Conservation (phyloP, 2,797 vertebrate species). For the Helostoma temminkii region DNA sequence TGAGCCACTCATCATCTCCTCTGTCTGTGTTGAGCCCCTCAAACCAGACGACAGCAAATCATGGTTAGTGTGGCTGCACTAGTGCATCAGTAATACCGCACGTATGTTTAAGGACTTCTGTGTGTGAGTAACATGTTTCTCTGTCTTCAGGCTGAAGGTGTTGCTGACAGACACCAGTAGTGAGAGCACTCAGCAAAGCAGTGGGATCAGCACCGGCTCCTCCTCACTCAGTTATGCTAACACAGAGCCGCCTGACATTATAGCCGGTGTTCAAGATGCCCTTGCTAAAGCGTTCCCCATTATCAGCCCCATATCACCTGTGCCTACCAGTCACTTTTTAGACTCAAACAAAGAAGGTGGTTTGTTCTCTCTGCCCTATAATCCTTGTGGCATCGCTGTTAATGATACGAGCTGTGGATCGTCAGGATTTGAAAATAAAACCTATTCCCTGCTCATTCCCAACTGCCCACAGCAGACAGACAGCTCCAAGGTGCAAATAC, state of each 20-base stretch:
- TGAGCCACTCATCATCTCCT: background rate
- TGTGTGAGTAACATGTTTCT: slow-evolving; percentile 11
- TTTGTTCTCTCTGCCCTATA: background rate
- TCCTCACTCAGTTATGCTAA: slow-evolving; percentile 50
- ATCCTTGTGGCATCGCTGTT: background rate
- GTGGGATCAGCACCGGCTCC: slow-evolving; percentile 47
- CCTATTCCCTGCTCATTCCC: slow-evolving; percentile 41
- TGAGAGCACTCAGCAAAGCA: slow-evolving; percentile 44
- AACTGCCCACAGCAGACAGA: background rate
- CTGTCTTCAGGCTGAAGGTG: slow-evolving; percentile 50
- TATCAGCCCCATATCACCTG: slow-evolving; percentile 4
- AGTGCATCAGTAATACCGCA: background rate
- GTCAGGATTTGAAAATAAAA: slow-evolving; percentile 41
- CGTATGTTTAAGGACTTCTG: background rate
- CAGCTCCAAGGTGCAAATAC: background rate
- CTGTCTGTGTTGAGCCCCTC: slow-evolving; percentile 24
- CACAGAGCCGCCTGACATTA: slow-evolving; percentile 32
- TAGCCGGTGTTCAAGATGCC: slow-evolving; percentile 18
- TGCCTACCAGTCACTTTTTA: background rate
- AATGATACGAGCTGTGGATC: slow-evolving; percentile 5
- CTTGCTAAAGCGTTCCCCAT: slow-evolving; percentile 27
- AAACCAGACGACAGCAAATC: slow-evolving; percentile 24
- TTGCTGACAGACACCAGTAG: slow-evolving; percentile 16
- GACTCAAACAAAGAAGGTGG: background rate
- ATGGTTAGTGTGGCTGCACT: slow-evolving; percentile 50